Base-by-base conservation (phyloP, 1,140 invertebrate genomes). In the Penaeus vannamei region DNA sequence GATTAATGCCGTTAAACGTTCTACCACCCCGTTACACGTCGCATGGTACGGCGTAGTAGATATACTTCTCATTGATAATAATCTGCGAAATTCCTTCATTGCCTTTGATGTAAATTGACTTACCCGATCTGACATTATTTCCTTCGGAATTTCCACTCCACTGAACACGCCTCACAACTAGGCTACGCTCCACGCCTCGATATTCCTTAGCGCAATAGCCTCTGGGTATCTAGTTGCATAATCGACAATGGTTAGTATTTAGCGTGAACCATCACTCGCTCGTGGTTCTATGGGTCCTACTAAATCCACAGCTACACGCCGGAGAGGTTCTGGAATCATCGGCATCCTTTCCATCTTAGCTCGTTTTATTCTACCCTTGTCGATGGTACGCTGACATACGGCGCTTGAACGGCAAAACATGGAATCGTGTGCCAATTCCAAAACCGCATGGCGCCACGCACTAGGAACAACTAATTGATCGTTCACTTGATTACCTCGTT, bases 21-120 rank as follows among this genome's bases (percentile, higher is more conserved):
- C n/a, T 26, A 76, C 69, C 69, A 76, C n/a, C 36, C n/a, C 12
- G n/a, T 76, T 76, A 17, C 69, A 23, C 69, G 36, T 76, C n/a
- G 69, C n/a, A 76, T 76, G 69, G 36, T 76, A 76, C 12, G 69
- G 69, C 12, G 69, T 76, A 32, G 69, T 76, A n/a, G n/a, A 32
- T 32, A 76, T 14, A 76, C 36, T 23, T 12, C n/a, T 12, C n/a
- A 76, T 76, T 12, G 69, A 76, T 12, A 76, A 32, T 76, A 76
- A 32, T n/a, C 69, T 12, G 14, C 69, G n/a, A 12, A 76, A 23
- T 26, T 76, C 69, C 69, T 17, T 76, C 69, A 76, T 76, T n/a
- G 36, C 36, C 69, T 76, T 12, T 76, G 69, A 76, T n/a, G n/a
- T 76, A 26, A 76, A 76, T 10, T 76, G 69, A n/a, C 12, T 17